These are phyloP conservation scores for Drosophila punjabiensis DNA, from an alignment of 1,140 invertebrate species.

Conservation along the genomic window DNA sequence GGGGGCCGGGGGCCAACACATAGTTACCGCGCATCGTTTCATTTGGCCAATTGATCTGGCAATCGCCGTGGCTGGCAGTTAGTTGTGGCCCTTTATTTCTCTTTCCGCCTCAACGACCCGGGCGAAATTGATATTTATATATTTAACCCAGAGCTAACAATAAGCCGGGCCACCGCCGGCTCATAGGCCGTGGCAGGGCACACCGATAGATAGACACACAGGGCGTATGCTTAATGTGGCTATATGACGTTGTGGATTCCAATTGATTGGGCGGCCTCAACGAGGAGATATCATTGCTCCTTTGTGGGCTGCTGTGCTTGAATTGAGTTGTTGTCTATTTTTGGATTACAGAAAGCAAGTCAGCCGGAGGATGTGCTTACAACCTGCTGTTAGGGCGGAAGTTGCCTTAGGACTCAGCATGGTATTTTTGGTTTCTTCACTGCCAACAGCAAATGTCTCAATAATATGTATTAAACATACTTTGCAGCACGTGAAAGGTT, in stretches of 20 bases:
- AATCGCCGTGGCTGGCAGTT: constrained; percentile 72
- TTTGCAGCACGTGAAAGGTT: neutral
- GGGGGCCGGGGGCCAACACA: constrained; percentile 25
- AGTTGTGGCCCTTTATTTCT: constrained; percentile 56
- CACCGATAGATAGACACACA: constrained; percentile 21
- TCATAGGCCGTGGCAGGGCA: constrained; percentile 21
- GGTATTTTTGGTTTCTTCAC: neutral
- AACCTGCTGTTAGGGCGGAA: constrained; percentile 17
- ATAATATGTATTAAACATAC: neutral
- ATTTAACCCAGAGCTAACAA: constrained; percentile 78
- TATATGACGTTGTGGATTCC: constrained; percentile 69
- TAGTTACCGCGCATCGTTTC: constrained; percentile 66
- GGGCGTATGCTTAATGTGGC: constrained; percentile 74
- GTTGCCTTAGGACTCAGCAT: constrained; percentile 13
- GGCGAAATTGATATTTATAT: constrained; percentile 80
- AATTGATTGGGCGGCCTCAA: constrained; percentile 45
- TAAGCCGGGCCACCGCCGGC: constrained; percentile 53
- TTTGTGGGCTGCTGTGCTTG: constrained; percentile 26
- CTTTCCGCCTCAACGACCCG: constrained; percentile 32
- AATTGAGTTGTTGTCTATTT: constrained; percentile 45
- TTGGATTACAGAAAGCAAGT: constrained; percentile 34
- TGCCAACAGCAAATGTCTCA: no score
- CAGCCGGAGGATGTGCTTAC: constrained; percentile 27
- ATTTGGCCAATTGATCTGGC: constrained; percentile 79
- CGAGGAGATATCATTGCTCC: constrained; percentile 13